Evolutionary conservation across 2,797 vertebrate species (phyloP), one percentile per base, ranked within the genome.

Genomic region (Lemur catta): DNA sequence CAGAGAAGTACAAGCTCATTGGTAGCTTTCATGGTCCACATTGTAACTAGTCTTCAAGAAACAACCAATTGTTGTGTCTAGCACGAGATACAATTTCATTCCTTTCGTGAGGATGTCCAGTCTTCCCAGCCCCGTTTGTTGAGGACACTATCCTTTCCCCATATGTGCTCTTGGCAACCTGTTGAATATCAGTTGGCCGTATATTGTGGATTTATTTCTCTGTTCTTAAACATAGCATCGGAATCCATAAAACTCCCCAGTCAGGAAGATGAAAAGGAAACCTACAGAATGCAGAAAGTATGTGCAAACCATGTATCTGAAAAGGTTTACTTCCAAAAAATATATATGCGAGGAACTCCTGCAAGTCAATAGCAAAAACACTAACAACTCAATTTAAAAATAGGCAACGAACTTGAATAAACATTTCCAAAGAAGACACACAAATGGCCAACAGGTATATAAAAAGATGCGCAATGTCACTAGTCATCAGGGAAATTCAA

Each of bases 1-100:
- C 71, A 18, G 18, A 84, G 76, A 72, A 14, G 33, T 18, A 48
- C 52, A 12, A 4, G 8, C 7, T 59, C 2, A 9, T 2, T 1
- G 15, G 11, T 0, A 2, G 7, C 5, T 28, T 35, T 88, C 35
- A 1, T 22, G 1, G 4, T 79, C 30, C n/a, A 10, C 4, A 0
- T 7, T 6, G 20, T 6, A 30, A 46, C 35, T 9, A 8, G 61
- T 2, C 43, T 11, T 50, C 35, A 20, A 35, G 89, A 38, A 28
- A 84, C 38, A 35, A 7, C 38, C 33, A 6, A 9, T 35, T n/a
- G 28, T 35, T n/a, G 28, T 26, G 43, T 30, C 1, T 52, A 33
- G 35, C 7, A 7, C 50, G 1, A 33, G 33, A 24, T 22, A 30
- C 26, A 33, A 46, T 17, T 74, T 57, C 38, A 14, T 28, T 43